phyloP scores from a whole-genome alignment of 2,888 invertebrate genomes.

The Drosophila percnosoma region DNA sequence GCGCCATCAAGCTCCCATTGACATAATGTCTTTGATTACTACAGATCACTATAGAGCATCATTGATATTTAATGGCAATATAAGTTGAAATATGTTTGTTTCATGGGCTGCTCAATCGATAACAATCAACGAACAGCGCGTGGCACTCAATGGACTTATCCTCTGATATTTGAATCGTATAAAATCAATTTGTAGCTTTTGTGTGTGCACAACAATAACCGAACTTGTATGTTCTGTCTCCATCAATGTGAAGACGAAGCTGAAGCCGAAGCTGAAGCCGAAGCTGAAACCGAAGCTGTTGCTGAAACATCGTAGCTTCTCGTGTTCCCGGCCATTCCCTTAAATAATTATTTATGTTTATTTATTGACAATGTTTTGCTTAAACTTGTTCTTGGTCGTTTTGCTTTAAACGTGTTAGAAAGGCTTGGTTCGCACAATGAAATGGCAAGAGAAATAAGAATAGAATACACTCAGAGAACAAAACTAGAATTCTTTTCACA shows the following conservation, averaged over 20 bases:
- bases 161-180: slow-evolving; percentile 33
- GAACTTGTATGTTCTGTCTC: slow-evolving; percentile 33
- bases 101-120: slow-evolving; percentile 46
- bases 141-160: slow-evolving; percentile 47
- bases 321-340: slow-evolving; percentile 68
- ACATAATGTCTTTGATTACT: slow-evolving; percentile 33
- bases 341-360: slow-evolving; percentile 80
- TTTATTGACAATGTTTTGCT: slow-evolving; percentile 78
- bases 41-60: slow-evolving; percentile 18
- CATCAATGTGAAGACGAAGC: neutral
- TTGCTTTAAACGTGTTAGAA: slow-evolving; percentile 80
- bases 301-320: slow-evolving; percentile 33
- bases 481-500: neutral
- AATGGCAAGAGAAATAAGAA: slow-evolving; percentile 72
- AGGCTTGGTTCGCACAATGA: slow-evolving; percentile 70
- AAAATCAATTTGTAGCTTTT: slow-evolving; percentile 24
- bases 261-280: neutral
- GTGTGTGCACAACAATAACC: slow-evolving; percentile 11
- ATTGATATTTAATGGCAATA: slow-evolving; percentile 54
- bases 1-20: slow-evolving; percentile 27
- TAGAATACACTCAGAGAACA: slow-evolving; percentile 31
- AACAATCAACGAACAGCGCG: slow-evolving; percentile 33
- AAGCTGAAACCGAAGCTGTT: slow-evolving; percentile 1
- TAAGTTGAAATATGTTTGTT: slow-evolving; percentile 71
- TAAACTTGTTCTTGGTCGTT: slow-evolving; percentile 77